Evolutionary conservation across 2,888 invertebrate species (phyloP).

Genomic region (Exocentrus adspersus): DNA sequence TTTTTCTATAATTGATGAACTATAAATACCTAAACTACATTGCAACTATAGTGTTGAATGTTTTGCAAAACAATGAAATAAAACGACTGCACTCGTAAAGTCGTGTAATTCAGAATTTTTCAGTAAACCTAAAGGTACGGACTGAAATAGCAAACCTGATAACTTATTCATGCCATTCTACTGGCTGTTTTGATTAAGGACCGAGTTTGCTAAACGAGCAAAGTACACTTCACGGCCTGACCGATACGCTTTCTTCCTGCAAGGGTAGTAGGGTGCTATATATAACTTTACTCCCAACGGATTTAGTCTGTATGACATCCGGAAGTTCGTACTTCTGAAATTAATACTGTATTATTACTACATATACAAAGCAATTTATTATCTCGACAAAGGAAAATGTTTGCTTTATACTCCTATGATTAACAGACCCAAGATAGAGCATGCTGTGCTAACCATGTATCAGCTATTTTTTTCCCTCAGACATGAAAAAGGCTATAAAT

Average conservation of each 20-base stretch:
- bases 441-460: background rate
- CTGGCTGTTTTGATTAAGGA: conserved; percentile 42
- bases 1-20: too few species aligned
- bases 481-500: background rate
- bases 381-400: background rate
- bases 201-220: conserved; percentile 33
- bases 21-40: too few species aligned
- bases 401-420: background rate
- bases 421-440: background rate
- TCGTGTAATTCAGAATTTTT: too few species aligned
- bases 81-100: too few species aligned
- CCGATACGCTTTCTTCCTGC: conserved; percentile 5
- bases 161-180: conserved; percentile 39
- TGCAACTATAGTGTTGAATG: too few species aligned
- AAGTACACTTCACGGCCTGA: conserved; percentile 26
- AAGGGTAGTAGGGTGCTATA: conserved; percentile 8
- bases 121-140: background rate
- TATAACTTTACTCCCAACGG: conserved; percentile 1
- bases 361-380: background rate
- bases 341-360: too few species aligned
- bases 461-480: background rate
- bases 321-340: too few species aligned
- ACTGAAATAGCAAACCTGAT: conserved; percentile 24
- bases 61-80: too few species aligned
- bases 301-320: background rate